These are phyloP conservation scores for Mesorhabditis belari DNA, from an alignment of 2,888 invertebrate genomes.

Conservation along the genomic window DNA sequence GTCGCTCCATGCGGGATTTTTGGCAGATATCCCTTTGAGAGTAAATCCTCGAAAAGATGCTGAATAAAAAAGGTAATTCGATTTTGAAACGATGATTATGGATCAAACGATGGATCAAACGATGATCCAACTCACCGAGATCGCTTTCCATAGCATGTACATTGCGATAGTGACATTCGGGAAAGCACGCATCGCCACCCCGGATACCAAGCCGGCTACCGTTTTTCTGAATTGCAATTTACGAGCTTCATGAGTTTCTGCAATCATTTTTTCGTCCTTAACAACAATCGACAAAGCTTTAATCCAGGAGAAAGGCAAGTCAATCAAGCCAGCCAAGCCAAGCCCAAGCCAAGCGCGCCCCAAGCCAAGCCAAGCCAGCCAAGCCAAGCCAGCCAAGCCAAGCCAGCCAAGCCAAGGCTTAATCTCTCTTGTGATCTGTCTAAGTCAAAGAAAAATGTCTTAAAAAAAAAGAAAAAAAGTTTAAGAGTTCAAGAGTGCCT, in stretches of 20 bases:
- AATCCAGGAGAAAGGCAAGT: too few relatives aligned
- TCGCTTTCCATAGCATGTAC: slow-evolving; percentile 74
- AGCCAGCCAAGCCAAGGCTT: too few relatives aligned
- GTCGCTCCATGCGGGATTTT: slow-evolving; percentile 67
- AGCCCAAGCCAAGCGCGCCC: too few relatives aligned
- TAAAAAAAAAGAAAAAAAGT: neutral
- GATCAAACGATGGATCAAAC: neutral
- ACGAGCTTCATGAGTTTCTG: neutral
- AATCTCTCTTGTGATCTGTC: too few relatives aligned
- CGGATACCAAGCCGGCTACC: slow-evolving; percentile 22
- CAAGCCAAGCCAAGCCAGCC: too few relatives aligned
- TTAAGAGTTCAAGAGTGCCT: neutral
- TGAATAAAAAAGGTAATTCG: slow-evolving; percentile 56
- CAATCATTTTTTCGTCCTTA: too few relatives aligned
- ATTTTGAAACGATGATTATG: slow-evolving; percentile 4
- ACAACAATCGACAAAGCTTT: too few relatives aligned
- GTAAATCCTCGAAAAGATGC: slow-evolving; percentile 70
- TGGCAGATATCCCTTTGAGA: slow-evolving; percentile 65
- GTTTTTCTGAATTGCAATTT: slow-evolving; percentile 57
- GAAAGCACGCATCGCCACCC: slow-evolving; percentile 62
- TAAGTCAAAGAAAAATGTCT: too few relatives aligned
- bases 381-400: too few relatives aligned
- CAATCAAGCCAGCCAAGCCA: too few relatives aligned
- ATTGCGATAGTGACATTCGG: slow-evolving; percentile 73
- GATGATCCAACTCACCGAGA: slow-evolving; percentile 63